A percentile compares a stretch with the other conserved stretches of the same genome.
Conservation (phyloP, 1,140 invertebrate genomes). For the Drosophila navojoa region DNA sequence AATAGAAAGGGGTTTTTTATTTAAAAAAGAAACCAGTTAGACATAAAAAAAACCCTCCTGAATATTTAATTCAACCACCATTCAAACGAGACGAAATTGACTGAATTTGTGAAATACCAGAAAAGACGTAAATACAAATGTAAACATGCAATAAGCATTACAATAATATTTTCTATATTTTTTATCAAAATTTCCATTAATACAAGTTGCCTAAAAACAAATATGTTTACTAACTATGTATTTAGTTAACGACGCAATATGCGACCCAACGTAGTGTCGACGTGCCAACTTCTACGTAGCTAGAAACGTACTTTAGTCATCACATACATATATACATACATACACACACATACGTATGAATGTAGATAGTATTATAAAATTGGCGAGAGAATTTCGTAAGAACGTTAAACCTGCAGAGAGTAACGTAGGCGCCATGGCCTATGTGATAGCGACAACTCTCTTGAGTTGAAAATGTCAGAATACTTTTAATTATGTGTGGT, state of each 20-base stretch:
- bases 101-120: not conserved
- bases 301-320: slow-evolving; percentile 31
- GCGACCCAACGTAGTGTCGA: slow-evolving; percentile 18
- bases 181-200: slow-evolving; percentile 8
- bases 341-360: too few species aligned
- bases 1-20: too few species aligned
- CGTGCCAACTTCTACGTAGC: slow-evolving; percentile 50
- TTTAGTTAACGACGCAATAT: slow-evolving; percentile 39
- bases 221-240: slow-evolving; percentile 30
- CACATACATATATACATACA: too few species aligned
- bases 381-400: slow-evolving; percentile 46
- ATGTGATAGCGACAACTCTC: slow-evolving; percentile 7
- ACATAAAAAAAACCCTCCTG: too few species aligned
- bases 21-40: too few species aligned
- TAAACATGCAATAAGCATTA: not conserved
- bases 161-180: not conserved
- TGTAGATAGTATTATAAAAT: slow-evolving; percentile 32
- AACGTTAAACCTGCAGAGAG: slow-evolving; percentile 35
- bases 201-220: not conserved
- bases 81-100: not conserved
- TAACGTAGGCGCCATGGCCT: slow-evolving; percentile 20
- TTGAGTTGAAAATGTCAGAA: slow-evolving; percentile 2
- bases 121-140: not conserved
- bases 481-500: slow-evolving; percentile 8
- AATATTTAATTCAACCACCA: not conserved